Evolutionary conservation across 2,888 invertebrate genomes (phyloP), one percentile per base, ranked within the genome.

Genomic region (Calliscelio sp.): DNA sequence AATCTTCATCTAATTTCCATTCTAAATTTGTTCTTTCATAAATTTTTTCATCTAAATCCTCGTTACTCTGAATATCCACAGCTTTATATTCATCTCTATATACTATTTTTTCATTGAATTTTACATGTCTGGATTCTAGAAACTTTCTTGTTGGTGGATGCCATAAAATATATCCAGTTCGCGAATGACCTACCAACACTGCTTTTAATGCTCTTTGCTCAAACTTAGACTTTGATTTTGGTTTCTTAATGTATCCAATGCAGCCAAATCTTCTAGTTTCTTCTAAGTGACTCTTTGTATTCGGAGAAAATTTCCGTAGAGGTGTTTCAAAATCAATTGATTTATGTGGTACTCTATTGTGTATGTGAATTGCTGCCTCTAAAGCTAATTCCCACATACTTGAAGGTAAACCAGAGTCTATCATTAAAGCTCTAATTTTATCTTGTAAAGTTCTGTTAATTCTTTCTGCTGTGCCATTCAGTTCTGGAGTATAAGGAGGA

Each of bases 401-500:
- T 4, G 20, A 14, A 0, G 70, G 70, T 20, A 70, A 25, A 3
- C 20, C 25, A 1, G 70, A 38, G 6, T 70, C 70, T 14, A 35
- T 1, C 41, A 71, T 41, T 2, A 38, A 28, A 3, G 71, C 28
- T 32, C 71, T 18, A 11, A 71, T 20, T 57, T 71, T 35, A n/a
- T 57, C 20, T 41, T 71, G 71, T 0, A 71, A 28, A 1, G 57
- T 59, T 7, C 55, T 35, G 8, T 70, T 70, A 7, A 70, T 22
- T 1, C 70, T 53, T 6, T 68, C 68, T 28, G 85, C 86, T 18
- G 41, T 38, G n/a, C 80, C 85, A 35, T 86, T 86, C 7, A 49
- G 68, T 65, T 85, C 68, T 11, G 85, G 85, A 28, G 86, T 85
- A 35, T 85, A 78, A 1, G 73, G 65, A 16, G 49, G 49, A 20